phyloP scores from a whole-genome alignment of 2,888 invertebrate species.

The Mellilla xanthometata region DNA sequence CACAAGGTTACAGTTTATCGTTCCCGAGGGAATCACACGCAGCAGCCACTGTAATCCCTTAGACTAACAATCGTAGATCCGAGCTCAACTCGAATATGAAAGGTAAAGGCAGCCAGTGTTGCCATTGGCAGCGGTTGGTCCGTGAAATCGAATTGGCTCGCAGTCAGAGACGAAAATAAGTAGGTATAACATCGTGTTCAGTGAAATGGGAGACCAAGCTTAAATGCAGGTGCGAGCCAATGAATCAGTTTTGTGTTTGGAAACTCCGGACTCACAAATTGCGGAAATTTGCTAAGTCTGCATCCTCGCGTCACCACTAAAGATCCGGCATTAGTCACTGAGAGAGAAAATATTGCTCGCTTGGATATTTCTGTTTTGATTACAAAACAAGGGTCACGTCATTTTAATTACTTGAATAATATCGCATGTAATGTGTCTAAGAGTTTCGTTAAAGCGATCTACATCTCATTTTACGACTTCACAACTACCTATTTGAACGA shows the following conservation, averaged over 20 bases:
- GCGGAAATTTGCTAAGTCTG: conserved; percentile 2
- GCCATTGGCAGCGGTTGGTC: conserved; percentile 62
- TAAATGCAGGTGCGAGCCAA: conserved; percentile 45
- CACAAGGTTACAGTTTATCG: conserved; percentile 2
- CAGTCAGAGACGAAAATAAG: conserved; percentile 76
- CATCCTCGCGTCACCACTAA: no score
- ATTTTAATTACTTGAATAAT: background rate
- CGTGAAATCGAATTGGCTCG: conserved; percentile 78
- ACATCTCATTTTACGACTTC: conserved; percentile 6
- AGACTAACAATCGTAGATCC: conserved; percentile 25
- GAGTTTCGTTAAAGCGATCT: background rate
- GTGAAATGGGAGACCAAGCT: conserved; percentile 50
- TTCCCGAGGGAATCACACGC: conserved; percentile 8
- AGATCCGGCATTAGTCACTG: no score
- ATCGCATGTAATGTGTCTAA: conserved; percentile 1
- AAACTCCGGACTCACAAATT: conserved; percentile 20
- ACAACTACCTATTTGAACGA: conserved; percentile 5
- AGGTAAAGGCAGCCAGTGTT: conserved; percentile 46
- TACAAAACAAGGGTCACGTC: no score
- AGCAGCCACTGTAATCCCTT: conserved; percentile 16
- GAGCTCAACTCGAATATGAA: conserved; percentile 40
- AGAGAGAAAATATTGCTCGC: no score
- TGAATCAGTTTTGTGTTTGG: conserved; percentile 43
- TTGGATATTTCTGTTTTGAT: no score
- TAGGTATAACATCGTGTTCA: conserved; percentile 53